Evolutionary conservation across 2,113 vertebrate genomes (phyloP).

Genomic region (Myrmecobius fasciatus): DNA sequence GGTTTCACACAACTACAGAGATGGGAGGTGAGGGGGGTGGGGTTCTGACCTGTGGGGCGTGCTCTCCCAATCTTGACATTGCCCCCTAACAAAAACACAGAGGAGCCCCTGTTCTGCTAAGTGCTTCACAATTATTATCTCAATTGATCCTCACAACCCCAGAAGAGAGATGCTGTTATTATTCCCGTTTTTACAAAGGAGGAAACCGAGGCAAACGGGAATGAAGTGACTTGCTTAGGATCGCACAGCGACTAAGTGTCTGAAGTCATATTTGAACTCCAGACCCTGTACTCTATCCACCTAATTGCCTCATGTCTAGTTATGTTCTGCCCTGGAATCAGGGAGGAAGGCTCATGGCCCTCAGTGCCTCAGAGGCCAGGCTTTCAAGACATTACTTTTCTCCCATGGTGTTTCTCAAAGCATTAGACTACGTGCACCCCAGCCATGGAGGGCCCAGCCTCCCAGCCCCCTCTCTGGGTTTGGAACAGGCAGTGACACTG

Average conservation of each 20-base stretch:
- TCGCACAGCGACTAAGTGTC: not conserved
- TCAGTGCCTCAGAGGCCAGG: too few relatives aligned
- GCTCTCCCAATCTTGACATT: too few relatives aligned
- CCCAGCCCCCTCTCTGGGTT: not conserved
- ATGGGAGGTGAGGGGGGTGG: too few relatives aligned
- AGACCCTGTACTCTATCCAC: too few relatives aligned
- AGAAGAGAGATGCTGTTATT: not conserved
- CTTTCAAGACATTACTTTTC: too few relatives aligned
- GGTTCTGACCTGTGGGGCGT: not conserved
- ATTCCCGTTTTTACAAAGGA: not conserved
- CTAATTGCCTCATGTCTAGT: too few relatives aligned
- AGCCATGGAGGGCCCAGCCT: not conserved
- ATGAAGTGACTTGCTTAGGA: not conserved
- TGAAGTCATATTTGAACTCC: not conserved
- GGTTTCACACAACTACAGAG: not conserved
- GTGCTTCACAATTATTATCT: not conserved
- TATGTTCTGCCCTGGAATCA: too few relatives aligned
- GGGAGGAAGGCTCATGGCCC: too few relatives aligned
- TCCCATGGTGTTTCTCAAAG: too few relatives aligned
- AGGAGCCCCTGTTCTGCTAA: not conserved
- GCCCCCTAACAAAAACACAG: not conserved
- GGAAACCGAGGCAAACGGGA: not conserved
- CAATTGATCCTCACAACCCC: not conserved
- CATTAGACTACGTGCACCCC: too few relatives aligned
- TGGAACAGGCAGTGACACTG: too few relatives aligned